phyloP scores from a whole-genome alignment of 2,113 vertebrate genomes.

The Furnarius figulus region DNA sequence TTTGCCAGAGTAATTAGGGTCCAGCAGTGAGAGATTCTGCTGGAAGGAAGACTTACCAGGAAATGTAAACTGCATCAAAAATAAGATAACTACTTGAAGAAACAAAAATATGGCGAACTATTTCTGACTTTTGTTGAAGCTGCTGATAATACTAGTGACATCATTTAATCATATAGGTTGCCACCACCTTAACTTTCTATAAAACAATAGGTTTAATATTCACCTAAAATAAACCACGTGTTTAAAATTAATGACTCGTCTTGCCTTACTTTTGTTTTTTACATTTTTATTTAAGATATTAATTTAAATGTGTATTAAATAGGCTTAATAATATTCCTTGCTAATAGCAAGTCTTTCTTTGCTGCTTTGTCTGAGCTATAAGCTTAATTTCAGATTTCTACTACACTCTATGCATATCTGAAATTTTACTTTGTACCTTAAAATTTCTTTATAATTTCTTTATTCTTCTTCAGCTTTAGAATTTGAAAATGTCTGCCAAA shows the following conservation, averaged over 20 bases:
- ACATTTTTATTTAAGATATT: not conserved
- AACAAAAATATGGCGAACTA: not conserved
- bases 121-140: not conserved
- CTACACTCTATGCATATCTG: not conserved
- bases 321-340: not conserved
- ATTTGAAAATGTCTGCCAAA: not conserved
- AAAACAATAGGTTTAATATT: not conserved
- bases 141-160: not conserved
- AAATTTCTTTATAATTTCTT: not conserved
- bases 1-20: not conserved
- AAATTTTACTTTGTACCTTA: not conserved
- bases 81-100: not conserved
- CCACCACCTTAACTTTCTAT: not conserved
- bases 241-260: not conserved
- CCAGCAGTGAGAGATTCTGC: not conserved
- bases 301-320: not conserved
- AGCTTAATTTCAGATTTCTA: not conserved
- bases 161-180: not conserved
- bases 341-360: not conserved
- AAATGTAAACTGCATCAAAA: not conserved
- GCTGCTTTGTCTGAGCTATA: not conserved
- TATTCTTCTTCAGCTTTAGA: not conserved
- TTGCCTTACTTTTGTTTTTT: not conserved
- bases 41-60: not conserved
- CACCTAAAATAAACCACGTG: not conserved